Conservation (phyloP, 2,113 vertebrate genomes). For the Arvicanthis niloticus region DNA sequence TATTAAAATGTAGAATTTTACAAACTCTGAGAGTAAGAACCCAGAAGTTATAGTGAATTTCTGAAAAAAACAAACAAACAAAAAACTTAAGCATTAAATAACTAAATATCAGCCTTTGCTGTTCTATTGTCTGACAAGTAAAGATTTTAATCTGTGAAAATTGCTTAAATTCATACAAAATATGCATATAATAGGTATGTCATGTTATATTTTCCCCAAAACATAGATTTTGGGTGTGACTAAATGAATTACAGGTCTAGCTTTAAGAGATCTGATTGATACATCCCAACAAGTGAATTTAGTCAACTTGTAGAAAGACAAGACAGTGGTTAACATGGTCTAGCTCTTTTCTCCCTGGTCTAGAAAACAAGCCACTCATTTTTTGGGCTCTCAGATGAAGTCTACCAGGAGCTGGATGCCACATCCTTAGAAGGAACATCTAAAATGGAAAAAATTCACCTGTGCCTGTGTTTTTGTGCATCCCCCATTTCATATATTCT, state of each 20-base stretch:
- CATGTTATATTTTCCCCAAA: background rate
- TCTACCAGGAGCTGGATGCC: background rate
- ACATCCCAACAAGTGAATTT: background rate
- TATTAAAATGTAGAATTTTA: constrained; percentile 2
- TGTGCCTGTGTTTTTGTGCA: background rate
- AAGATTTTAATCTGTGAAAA: background rate
- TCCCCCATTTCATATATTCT: background rate
- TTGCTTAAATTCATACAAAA: background rate
- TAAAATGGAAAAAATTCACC: too few species aligned
- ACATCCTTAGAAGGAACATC: too few species aligned
- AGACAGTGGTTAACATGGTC: background rate
- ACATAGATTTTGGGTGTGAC: background rate
- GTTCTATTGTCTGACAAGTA: background rate
- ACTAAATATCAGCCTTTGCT: background rate
- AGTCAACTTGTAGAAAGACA: background rate
- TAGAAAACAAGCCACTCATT: background rate
- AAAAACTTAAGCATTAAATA: background rate
- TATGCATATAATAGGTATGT: background rate
- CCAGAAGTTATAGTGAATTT: background rate
- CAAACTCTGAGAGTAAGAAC: background rate
- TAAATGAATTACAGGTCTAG: background rate
- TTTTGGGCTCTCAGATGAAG: background rate
- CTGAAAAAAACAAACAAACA: background rate
- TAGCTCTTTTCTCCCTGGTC: background rate
- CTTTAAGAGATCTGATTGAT: background rate